Percentiles rank a stretch among this genome's conserved stretches.
These are phyloP conservation scores for Sinosuthora webbiana DNA, from an alignment of 2,113 vertebrate species.

Conservation along the genomic window DNA sequence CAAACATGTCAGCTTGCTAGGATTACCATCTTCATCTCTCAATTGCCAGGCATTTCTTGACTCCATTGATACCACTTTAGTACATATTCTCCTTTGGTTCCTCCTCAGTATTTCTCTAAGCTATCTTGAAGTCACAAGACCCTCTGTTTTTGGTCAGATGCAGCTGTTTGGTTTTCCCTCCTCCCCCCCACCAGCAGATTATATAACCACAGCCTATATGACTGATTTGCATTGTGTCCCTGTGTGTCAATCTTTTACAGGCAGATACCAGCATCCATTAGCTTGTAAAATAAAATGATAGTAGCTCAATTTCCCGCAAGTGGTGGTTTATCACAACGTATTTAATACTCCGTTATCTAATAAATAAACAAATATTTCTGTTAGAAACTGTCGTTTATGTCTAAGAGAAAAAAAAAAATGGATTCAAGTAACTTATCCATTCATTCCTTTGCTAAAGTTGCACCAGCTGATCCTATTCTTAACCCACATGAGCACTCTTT, in stretches of 20 bases:
- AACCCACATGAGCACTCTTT: neutral
- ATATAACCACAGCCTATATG: constrained; percentile 33
- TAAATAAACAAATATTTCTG: neutral
- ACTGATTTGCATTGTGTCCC: constrained; percentile 22
- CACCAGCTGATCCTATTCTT: neutral
- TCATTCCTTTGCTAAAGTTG: neutral
- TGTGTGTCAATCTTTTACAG: neutral
- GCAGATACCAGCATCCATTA: neutral
- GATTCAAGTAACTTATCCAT: neutral
- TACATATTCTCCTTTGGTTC: neutral
- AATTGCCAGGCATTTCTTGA: neutral
- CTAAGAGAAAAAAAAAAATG: neutral
- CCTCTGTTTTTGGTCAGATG: constrained; percentile 18
- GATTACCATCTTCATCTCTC: neutral
- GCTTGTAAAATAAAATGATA: neutral
- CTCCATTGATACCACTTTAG: neutral
- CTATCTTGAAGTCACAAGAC: neutral
- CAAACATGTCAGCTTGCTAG: neutral
- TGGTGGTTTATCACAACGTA: neutral
- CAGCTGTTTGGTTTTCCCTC: constrained; percentile 39
- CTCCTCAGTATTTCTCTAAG: neutral
- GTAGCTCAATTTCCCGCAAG: neutral
- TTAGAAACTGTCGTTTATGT: neutral
- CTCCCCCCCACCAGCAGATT: constrained; percentile 15
- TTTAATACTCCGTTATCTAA: neutral